Evolutionary conservation across 2,797 vertebrate species (phyloP), one percentile per base, ranked within the genome.

Genomic region (Coreius guichenoti): DNA sequence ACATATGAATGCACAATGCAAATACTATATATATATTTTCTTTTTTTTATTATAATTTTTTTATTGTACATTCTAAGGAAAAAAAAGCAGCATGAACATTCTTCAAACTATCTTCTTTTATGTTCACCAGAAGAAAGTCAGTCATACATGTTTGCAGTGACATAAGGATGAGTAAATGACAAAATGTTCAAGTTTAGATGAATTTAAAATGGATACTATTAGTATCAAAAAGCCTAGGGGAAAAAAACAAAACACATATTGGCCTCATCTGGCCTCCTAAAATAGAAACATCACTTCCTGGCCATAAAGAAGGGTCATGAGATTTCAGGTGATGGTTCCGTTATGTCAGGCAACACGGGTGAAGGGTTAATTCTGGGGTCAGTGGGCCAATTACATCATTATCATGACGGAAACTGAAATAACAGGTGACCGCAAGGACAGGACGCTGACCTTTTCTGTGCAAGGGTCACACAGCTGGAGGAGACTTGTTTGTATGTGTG

Each of bases 401-500:
- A 87, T 89, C 88, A 83, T 87, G 87, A 87, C 75, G 83, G 88
- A 86, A 86, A 75, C 89, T 87, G 89, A 92, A 86, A 82, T 86
- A 89, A 86, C 85, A 88, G 80, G 72, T 89, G 84, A 91, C 88
- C 89, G 89, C 14, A 49, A 82, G 74, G 88, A 76, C 69, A 45
- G 86, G 83, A 89, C 88, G 83, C 72, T 65, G 86, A 43, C 88
- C 88, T 87, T 74, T 0, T 5, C 68, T 88, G 86, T 9, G 58
- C 80, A 61, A 73, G 88, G 91, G 91, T 90, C 87, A n/a, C 80
- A 82, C 92, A 91, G 91, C 91, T 93, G 92, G 87, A 87, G 80
- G 67, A 45, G 45, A 70, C 45, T 29, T 87, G 86, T 89, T 73
- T 78, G 82, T 84, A 26, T 83, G 79, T 90, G 90, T 90, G 90